Conservation (phyloP, 1,140 invertebrate genomes). For the Zaprionus lachaisei region DNA sequence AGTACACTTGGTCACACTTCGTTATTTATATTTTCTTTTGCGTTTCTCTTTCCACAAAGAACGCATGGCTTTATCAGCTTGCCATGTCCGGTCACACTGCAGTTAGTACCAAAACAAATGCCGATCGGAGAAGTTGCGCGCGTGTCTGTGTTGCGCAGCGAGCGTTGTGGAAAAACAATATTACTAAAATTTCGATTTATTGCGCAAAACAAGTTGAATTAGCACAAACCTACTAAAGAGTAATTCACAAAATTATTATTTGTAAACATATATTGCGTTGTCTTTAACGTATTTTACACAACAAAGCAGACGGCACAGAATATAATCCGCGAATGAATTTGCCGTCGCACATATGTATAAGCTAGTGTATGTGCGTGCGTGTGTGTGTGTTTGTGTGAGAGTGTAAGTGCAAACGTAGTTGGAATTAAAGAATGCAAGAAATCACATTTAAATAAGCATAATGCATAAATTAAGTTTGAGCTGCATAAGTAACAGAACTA, state of each 20-base stretch:
- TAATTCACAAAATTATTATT: slow-evolving; percentile 17
- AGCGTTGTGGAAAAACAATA: slow-evolving; percentile 46
- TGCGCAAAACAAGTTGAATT: slow-evolving; percentile 24
- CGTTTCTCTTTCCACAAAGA: not conserved
- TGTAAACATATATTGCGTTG: not conserved
- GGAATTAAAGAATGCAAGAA: slow-evolving; percentile 38
- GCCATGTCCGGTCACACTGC: slow-evolving; percentile 28
- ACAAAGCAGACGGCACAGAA: slow-evolving; percentile 1
- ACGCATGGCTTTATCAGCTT: slow-evolving; percentile 16
- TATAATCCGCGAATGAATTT: slow-evolving; percentile 19
- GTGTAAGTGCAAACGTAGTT: slow-evolving; percentile 34
- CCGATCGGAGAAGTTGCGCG: slow-evolving; percentile 45
- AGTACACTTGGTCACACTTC: slow-evolving; percentile 2
- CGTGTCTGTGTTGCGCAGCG: slow-evolving; percentile 49
- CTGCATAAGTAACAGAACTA: slow-evolving; percentile 44
- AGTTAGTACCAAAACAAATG: slow-evolving; percentile 61
- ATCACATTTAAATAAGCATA: slow-evolving; percentile 37
- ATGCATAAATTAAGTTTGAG: slow-evolving; percentile 40
- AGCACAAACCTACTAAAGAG: slow-evolving; percentile 38
- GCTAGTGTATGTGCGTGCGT: slow-evolving; percentile 11
- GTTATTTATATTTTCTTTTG: slow-evolving; percentile 33
- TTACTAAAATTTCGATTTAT: slow-evolving; percentile 29
- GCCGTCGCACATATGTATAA: slow-evolving; percentile 11
- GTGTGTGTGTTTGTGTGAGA: slow-evolving; percentile 16
- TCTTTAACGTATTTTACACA: not conserved